A percentile compares a stretch with the other conserved stretches of the same genome.
These are phyloP conservation scores for Psittacula echo DNA, from an alignment of 2,797 vertebrate species.

Conservation along the genomic window DNA sequence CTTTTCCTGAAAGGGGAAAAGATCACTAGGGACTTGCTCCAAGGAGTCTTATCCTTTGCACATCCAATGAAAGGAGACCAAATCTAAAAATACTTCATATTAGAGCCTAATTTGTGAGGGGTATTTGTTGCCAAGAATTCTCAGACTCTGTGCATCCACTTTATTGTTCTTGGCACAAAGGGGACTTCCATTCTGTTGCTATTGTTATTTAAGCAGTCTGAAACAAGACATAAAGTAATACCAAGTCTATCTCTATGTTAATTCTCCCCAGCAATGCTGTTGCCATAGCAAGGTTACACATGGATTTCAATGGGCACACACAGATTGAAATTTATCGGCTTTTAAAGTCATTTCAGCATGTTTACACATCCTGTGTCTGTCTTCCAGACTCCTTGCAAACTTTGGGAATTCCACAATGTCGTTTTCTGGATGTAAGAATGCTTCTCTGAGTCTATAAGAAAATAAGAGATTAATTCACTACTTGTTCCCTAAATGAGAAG, in stretches of 20 bases:
- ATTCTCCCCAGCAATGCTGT: constrained; percentile 6
- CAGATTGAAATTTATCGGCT: constrained; percentile 10
- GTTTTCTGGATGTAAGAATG: not conserved
- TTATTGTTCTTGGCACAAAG: constrained; percentile 62
- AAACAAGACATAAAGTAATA: constrained; percentile 47
- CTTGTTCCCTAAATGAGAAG: not conserved
- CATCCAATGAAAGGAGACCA: not conserved
- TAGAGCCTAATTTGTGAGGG: not conserved
- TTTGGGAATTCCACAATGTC: not conserved
- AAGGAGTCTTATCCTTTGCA: not conserved
- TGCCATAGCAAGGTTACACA: constrained; percentile 31
- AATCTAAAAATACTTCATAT: constrained; percentile 36
- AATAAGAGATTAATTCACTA: not conserved
- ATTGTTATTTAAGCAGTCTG: constrained; percentile 62
- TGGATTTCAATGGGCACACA: not conserved
- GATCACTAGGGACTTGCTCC: not conserved
- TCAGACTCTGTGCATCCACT: constrained; percentile 48
- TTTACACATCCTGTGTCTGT: not conserved
- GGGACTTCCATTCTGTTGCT: constrained; percentile 44
- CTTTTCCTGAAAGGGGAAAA: not conserved
- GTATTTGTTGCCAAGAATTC: constrained; percentile 48
- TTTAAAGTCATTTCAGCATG: not conserved
- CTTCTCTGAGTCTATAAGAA: not conserved
- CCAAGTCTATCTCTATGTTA: constrained; percentile 25
- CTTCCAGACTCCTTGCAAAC: not conserved